Percentiles rank a stretch among this genome's conserved stretches.
Evolutionary conservation across 2,113 vertebrate genomes (phyloP).

Genomic region (Amblyornis subalaris): DNA sequence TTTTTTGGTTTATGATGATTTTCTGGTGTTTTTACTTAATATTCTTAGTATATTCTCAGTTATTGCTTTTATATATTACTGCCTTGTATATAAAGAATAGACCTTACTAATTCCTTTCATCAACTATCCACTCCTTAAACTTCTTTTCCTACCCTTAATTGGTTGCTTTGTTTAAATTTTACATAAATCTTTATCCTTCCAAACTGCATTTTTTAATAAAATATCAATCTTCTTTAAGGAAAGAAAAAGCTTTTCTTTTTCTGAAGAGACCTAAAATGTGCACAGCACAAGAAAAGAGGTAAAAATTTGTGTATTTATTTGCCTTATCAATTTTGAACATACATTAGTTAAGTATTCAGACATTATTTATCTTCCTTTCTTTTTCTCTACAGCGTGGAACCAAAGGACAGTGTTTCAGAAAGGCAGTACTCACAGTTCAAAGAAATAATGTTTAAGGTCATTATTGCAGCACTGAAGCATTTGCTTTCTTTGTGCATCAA

Average conservation of each 20-base stretch:
- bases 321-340: conserved; percentile 4
- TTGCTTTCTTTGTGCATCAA: background rate
- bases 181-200: background rate
- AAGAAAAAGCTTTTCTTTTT: background rate
- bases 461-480: background rate
- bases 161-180: background rate
- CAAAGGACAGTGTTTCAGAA: background rate
- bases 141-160: background rate
- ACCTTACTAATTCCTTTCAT: background rate
- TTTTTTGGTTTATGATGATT: background rate
- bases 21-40: background rate
- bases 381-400: background rate
- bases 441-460: background rate
- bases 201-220: background rate
- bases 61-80: background rate
- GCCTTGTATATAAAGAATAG: background rate
- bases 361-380: background rate
- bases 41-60: background rate
- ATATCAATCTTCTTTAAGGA: background rate
- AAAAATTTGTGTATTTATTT: background rate
- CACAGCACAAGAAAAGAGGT: background rate
- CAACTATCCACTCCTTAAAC: background rate
- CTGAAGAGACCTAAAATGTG: background rate
- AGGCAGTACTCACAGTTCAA: background rate
- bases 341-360: background rate